Evolutionary conservation across 2,113 vertebrate species (phyloP).

Genomic region (Proteles cristata): DNA sequence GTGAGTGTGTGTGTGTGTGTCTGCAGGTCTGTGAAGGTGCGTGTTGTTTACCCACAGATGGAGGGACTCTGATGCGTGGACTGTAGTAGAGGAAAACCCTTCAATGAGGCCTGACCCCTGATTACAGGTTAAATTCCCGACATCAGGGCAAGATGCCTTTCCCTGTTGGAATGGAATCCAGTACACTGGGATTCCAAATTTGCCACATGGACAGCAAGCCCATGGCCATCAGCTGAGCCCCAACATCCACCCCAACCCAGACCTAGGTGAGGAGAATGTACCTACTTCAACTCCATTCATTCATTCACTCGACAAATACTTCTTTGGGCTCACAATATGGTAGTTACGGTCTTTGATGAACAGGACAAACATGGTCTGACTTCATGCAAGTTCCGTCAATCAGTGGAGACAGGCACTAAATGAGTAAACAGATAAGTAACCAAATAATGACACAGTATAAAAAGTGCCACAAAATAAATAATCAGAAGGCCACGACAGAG

Average conservation of each 20-base stretch:
- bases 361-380: background rate
- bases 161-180: background rate
- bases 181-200: background rate
- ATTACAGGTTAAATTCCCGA: background rate
- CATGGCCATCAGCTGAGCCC: background rate
- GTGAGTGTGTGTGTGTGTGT: background rate
- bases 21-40: background rate
- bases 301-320: background rate
- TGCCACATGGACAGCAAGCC: background rate
- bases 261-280: background rate
- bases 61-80: background rate
- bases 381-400: background rate
- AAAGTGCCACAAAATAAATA: conserved; percentile 18
- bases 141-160: background rate
- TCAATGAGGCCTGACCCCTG: background rate
- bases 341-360: background rate
- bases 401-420: background rate
- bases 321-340: background rate
- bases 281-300: background rate
- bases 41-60: background rate
- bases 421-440: conserved; percentile 38
- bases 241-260: background rate
- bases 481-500: background rate
- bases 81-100: background rate
- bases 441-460: background rate